A percentile compares a stretch with the other conserved stretches of the same genome.
phyloP scores from a whole-genome alignment of 2,113 vertebrate genomes.

The Chiloscyllium plagiosum region DNA sequence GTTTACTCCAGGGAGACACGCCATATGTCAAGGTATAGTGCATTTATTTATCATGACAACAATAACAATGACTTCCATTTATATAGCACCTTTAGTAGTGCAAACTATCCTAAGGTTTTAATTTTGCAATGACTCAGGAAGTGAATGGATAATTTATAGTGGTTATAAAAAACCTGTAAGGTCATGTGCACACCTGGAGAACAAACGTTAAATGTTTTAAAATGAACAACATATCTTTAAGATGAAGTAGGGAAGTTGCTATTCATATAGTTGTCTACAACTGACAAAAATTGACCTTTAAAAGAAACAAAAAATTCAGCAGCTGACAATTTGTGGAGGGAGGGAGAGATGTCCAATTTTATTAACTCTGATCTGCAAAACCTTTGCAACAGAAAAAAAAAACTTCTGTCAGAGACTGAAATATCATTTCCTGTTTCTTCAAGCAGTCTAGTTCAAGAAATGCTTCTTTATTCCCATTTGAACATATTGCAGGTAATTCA shows the following conservation, averaged over 20 bases:
- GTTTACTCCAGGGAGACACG: not conserved
- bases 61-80: not conserved
- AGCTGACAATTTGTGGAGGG: not conserved
- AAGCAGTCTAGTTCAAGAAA: not conserved
- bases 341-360: slow-evolving; percentile 5
- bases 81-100: not conserved
- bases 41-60: not conserved
- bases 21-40: not conserved
- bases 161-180: slow-evolving; percentile 20
- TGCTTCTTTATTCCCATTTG: not conserved
- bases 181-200: not conserved
- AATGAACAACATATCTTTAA: slow-evolving; percentile 24
- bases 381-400: not conserved
- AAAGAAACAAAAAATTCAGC: slow-evolving; percentile 27
- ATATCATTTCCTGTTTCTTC: slow-evolving; percentile 4
- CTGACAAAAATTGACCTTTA: slow-evolving; percentile 27
- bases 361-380: slow-evolving; percentile 15
- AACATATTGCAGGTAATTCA: not conserved
- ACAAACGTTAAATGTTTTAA: slow-evolving; percentile 21
- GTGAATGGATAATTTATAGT: not conserved
- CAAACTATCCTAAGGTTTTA: not conserved
- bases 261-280: slow-evolving; percentile 15
- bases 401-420: not conserved
- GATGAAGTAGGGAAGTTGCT: not conserved
- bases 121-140: not conserved